Percentiles rank a stretch among this genome's conserved stretches.
Evolutionary conservation across 2,888 invertebrate species (phyloP).

Genomic region (Oxytorus armatus): DNA sequence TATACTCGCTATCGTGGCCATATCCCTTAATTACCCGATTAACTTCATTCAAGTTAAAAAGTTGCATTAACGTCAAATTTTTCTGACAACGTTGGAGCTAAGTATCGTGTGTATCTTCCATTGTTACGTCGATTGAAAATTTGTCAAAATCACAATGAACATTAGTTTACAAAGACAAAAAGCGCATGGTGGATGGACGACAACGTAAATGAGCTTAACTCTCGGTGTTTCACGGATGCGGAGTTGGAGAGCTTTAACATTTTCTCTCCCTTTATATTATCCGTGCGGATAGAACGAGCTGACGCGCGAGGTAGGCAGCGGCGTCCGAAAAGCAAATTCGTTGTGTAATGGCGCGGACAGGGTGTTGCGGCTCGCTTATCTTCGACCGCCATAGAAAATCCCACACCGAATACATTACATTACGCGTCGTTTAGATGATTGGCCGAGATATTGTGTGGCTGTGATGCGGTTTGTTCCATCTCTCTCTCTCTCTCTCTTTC

Average conservation of each 20-base stretch:
- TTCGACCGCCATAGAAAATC: conserved; percentile 76
- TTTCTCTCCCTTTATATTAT: neutral
- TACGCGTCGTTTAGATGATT: conserved; percentile 81
- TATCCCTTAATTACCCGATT: no score
- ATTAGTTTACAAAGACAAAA: no score
- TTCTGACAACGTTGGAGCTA: no score
- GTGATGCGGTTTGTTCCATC: conserved; percentile 42
- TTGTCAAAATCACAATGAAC: no score
- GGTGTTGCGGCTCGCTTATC: conserved; percentile 76
- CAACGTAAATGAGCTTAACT: neutral
- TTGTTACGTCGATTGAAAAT: no score
- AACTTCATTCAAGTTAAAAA: no score
- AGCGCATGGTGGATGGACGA: no score
- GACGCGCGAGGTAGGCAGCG: conserved; percentile 26
- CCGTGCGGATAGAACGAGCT: conserved; percentile 14
- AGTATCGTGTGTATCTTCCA: no score
- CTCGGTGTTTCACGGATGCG: conserved; percentile 12
- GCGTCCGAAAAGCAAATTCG: conserved; percentile 71
- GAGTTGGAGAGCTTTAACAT: neutral
- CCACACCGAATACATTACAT: conserved; percentile 78
- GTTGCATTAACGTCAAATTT: no score
- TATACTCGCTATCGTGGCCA: no score
- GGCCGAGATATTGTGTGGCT: conserved; percentile 75
- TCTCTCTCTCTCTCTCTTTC: conserved; percentile 33
- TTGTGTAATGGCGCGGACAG: conserved; percentile 77